Percentiles rank a stretch among this genome's conserved stretches.
Evolutionary conservation across 37 sponge, comb jelly and placozoan genomes (phyloP).

Genomic region (Amphimedon queenslandica): DNA sequence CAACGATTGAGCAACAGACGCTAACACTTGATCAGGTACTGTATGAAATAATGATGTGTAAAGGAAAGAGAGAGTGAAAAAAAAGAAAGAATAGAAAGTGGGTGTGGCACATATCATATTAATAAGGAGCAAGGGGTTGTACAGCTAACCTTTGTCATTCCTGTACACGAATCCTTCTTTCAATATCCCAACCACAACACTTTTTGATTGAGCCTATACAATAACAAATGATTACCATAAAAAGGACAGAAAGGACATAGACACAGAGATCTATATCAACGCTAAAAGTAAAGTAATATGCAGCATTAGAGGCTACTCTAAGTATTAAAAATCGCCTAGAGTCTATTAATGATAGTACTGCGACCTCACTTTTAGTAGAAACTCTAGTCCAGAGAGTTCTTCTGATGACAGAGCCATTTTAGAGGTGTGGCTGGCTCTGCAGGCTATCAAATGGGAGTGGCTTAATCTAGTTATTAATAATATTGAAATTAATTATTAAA

Average conservation of each 20-base stretch:
- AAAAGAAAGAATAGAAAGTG: neutral
- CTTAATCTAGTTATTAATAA: no score
- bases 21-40: constrained; percentile 42
- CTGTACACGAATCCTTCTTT: constrained; percentile 34
- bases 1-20: constrained; percentile 32
- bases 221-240: no score
- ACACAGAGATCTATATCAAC: no score
- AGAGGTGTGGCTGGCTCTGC: neutral
- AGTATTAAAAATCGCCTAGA: no score
- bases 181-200: constrained; percentile 21
- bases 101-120: neutral
- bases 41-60: no score
- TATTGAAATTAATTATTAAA: no score
- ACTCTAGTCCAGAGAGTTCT: constrained; percentile 13
- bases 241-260: no score
- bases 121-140: neutral
- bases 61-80: no score
- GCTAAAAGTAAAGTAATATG: no score
- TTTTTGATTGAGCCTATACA: constrained; percentile 51
- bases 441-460: neutral
- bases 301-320: no score
- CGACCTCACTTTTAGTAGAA: constrained; percentile 27
- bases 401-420: constrained; percentile 17
- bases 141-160: constrained; percentile 30
- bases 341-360: no score